Evolutionary conservation across 2,113 vertebrate species (phyloP), one percentile per base, ranked within the genome.

Genomic region (Ceyx cyanopectus): DNA sequence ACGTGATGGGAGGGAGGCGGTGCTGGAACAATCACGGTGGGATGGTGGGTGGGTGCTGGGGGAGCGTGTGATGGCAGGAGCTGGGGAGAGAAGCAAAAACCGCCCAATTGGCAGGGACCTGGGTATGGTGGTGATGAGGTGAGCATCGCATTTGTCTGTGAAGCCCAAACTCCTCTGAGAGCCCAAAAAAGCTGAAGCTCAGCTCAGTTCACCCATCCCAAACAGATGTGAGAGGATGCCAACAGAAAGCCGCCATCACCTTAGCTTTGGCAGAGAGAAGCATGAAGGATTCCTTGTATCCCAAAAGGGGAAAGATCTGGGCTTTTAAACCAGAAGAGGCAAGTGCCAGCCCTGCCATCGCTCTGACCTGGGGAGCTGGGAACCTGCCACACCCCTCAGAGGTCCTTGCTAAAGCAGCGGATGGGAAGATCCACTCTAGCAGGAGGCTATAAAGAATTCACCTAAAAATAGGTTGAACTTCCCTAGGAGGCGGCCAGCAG

Each of bases 21-120:
- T 0, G 99, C 99, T 3, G 99, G 99, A 93, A 99, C 99, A 6
- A 99, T 99, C 97, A 99, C 99, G 1, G 99, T 99, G 82, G 99
- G 98, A 81, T 99, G 99, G 94, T 99, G 99, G 92, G 99, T 99
- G 41, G 99, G 98, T 4, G 98, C 99, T 34, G 98, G 98, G 66
- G 98, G 98, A 76, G 97, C 98, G 8, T 97, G 96, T 13, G 98
- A 98, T 46, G 98, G 97, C 97, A 99, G 91, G 77, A 98, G 98
- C 99, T 99, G 95, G 18, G 75, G 51, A 92, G 27, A 76, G 72
- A 84, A 85, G 76, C 12, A 30, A 45, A 82, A 54, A 10, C 0
- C 9, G 22, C 29, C 9, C 0, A 0, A 45, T 95, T 34, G 95
- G 85, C 45, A 46, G 21, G 21, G 40, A 46, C 19, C 29, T 5